A percentile compares a stretch with the other conserved stretches of the same genome.
Conservation (phyloP, 2,113 vertebrate species). For the Psettodes erumei region DNA sequence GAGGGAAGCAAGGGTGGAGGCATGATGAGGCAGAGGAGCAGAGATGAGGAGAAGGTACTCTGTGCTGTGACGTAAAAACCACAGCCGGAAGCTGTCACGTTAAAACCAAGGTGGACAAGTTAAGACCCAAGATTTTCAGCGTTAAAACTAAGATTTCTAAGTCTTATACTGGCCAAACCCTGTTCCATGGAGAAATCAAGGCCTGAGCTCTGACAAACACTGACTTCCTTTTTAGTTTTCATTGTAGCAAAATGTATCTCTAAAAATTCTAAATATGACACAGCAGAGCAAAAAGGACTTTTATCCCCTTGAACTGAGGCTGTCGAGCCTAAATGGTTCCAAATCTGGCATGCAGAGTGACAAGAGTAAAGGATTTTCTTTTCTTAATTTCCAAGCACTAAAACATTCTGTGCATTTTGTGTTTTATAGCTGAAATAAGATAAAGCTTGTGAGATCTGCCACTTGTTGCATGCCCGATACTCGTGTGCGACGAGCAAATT, state of each 20-base stretch:
- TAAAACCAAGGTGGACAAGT: background rate
- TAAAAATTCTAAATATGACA: background rate
- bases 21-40: constrained; percentile 19
- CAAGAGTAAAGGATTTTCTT: background rate
- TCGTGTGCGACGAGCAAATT: background rate
- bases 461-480: background rate
- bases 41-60: background rate
- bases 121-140: constrained; percentile 4
- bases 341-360: background rate
- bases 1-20: constrained; percentile 40
- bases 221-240: background rate
- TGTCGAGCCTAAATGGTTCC: background rate
- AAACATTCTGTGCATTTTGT: too few relatives aligned
- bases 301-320: background rate
- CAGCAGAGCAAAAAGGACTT: background rate
- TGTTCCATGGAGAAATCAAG: background rate
- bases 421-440: too few relatives aligned
- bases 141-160: constrained; percentile 8
- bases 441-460: background rate
- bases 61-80: constrained; percentile 3
- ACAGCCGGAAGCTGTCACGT: background rate
- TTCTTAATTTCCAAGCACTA: background rate
- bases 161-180: background rate
- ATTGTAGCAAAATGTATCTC: background rate
- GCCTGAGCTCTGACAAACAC: background rate